These are phyloP conservation scores for Temnothorax nylanderi DNA, from an alignment of 1,140 invertebrate species.

Conservation along the genomic window DNA sequence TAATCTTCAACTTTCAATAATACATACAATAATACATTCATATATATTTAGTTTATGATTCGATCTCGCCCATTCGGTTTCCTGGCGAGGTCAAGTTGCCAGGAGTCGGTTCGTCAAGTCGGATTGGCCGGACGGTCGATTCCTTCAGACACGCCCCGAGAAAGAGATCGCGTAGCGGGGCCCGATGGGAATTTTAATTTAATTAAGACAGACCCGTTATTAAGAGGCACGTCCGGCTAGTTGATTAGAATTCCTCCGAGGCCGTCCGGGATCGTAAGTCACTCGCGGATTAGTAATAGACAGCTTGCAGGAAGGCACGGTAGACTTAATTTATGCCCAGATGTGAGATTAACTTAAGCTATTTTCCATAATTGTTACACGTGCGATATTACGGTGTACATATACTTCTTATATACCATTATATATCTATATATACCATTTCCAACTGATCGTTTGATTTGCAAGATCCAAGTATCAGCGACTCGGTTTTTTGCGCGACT, in stretches of 20 bases:
- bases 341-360: conserved; percentile 35
- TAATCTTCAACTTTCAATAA: not conserved
- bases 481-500: not conserved
- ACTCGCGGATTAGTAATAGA: conserved; percentile 44
- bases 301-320: conserved; percentile 22
- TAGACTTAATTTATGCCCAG: conserved; percentile 49
- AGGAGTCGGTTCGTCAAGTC: conserved; percentile 28
- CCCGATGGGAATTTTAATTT: conserved; percentile 82
- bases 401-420: too few relatives aligned
- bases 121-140: conserved; percentile 29
- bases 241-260: conserved; percentile 71
- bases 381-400: conserved; percentile 13
- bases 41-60: not conserved
- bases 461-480: not conserved
- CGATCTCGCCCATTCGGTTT: conserved; percentile 23
- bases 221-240: conserved; percentile 70
- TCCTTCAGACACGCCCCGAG: conserved; percentile 74
- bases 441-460: not conserved
- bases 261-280: conserved; percentile 63
- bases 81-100: not conserved
- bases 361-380: conserved; percentile 21
- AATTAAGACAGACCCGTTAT: conserved; percentile 81
- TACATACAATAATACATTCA: not conserved
- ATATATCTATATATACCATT: not conserved
- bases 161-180: conserved; percentile 66